Conservation (phyloP, 30 jellyfish, hydroid and myxozoan species). For the Aurelia aurita region DNA sequence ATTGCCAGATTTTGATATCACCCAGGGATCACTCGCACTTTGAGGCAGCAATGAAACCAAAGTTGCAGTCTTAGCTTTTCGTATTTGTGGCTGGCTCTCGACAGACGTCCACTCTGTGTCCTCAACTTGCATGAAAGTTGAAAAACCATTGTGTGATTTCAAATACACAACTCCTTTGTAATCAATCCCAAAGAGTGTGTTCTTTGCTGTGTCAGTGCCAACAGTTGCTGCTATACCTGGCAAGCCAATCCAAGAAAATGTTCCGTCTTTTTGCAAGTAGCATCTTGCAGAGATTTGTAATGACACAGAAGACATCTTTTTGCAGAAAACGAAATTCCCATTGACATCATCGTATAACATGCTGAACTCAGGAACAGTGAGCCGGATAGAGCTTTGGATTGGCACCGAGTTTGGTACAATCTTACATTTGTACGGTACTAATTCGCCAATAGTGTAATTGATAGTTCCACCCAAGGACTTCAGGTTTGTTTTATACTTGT, state of each 20-base stretch:
- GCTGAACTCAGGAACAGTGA: constrained; percentile 24
- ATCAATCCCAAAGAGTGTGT: constrained; percentile 10
- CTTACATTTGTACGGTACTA: constrained; percentile 13
- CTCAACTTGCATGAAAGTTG: constrained; percentile 4
- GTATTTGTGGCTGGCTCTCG: constrained; percentile 10
- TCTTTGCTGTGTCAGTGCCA: constrained; percentile 25
- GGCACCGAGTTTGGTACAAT: neutral
- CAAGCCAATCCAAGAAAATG: neutral
- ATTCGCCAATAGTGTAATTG: neutral
- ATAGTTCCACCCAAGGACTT: neutral
- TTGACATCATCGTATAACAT: constrained; percentile 33
- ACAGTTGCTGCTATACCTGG: neutral
- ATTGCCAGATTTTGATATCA: constrained; percentile 8
- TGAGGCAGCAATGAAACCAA: constrained; percentile 8
- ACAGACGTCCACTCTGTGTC: constrained; percentile 30
- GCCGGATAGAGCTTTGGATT: neutral
- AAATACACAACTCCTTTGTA: neutral
- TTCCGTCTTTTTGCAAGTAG: neutral
- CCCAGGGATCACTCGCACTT: neutral
- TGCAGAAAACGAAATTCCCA: constrained; percentile 17
- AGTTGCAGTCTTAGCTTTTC: neutral
- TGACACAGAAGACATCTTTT: no score
- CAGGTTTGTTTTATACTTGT: constrained; percentile 11
- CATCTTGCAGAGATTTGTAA: neutral
- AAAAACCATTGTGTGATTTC: neutral